A percentile compares a stretch with the other conserved stretches of the same genome.
These are phyloP conservation scores for Pangasius larnaudii DNA, from an alignment of 2,797 vertebrate genomes.

Conservation along the genomic window DNA sequence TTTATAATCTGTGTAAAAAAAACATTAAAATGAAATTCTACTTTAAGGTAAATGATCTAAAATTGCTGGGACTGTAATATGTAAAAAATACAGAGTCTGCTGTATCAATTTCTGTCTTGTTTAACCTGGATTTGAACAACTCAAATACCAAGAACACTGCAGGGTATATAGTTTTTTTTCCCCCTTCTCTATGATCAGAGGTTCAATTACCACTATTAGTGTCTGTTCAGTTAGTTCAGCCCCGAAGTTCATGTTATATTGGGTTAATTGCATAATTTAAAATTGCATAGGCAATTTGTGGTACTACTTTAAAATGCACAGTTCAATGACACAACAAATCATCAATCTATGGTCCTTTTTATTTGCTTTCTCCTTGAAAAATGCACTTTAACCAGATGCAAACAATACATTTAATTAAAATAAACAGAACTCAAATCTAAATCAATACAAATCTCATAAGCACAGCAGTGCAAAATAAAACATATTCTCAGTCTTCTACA, in stretches of 20 bases:
- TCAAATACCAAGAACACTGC: background rate
- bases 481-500: background rate
- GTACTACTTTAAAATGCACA: background rate
- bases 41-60: background rate
- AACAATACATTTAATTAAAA: slow-evolving; percentile 10
- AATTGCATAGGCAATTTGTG: background rate
- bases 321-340: background rate
- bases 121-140: background rate
- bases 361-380: background rate
- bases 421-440: background rate
- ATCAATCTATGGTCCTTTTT: background rate
- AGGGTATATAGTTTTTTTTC: background rate
- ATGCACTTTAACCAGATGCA: background rate
- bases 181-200: background rate
- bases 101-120: background rate
- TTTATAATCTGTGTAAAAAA: too few relatives aligned
- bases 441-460: slow-evolving; percentile 10
- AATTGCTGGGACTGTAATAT: background rate
- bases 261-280: background rate
- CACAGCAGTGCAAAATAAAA: slow-evolving; percentile 1
- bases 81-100: background rate
- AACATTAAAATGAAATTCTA: background rate
- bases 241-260: background rate
- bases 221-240: background rate
- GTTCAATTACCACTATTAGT: background rate